A percentile compares a stretch with the other conserved stretches of the same genome.
Conservation (phyloP, 2,888 invertebrate genomes). For the Callyntrura guangdongensis region DNA sequence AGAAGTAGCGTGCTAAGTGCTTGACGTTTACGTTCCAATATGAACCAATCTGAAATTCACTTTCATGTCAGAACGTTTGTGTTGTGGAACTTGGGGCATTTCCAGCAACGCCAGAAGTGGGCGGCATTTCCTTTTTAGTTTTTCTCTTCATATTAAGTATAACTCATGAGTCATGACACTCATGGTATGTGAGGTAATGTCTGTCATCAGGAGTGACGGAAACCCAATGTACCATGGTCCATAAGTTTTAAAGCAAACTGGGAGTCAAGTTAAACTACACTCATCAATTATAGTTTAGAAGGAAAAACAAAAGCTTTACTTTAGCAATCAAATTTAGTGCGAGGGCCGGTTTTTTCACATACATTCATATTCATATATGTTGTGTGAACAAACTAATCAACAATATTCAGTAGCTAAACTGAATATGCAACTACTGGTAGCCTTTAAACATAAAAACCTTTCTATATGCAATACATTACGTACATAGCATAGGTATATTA, state of each 20-base stretch:
- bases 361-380: no score
- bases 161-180: conserved; percentile 59
- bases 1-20: conserved; percentile 66
- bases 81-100: background rate
- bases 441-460: background rate
- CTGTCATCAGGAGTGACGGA: conserved; percentile 60
- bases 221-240: background rate
- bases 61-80: conserved; percentile 63
- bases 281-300: no score
- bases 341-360: no score
- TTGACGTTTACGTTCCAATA: conserved; percentile 68
- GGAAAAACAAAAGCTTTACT: no score
- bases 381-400: no score
- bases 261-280: no score
- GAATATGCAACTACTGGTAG: background rate
- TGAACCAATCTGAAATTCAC: conserved; percentile 73
- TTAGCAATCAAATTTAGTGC: no score
- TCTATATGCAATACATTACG: background rate
- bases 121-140: conserved; percentile 14
- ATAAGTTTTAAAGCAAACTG: background rate
- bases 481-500: no score
- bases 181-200: conserved; percentile 63
- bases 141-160: conserved; percentile 61
- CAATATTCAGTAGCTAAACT: no score
- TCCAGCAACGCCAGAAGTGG: background rate